phyloP scores from a whole-genome alignment of 2,113 vertebrate genomes.

The Heterochromis multidens region DNA sequence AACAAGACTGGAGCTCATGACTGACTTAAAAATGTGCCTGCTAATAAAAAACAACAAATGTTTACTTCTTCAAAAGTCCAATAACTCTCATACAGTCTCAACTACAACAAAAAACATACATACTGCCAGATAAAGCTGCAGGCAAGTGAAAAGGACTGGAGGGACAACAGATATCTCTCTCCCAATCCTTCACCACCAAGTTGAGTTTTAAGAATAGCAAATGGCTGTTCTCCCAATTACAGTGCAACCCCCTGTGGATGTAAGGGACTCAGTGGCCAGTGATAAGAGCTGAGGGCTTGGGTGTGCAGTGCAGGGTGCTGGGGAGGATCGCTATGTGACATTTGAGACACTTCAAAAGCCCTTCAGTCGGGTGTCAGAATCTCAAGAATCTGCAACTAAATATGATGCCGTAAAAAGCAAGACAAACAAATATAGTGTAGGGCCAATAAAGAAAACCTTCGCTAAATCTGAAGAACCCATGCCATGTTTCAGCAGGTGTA shows the following conservation, averaged over 20 bases:
- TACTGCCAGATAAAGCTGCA: background rate
- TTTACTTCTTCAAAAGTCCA: background rate
- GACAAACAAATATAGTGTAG: conserved; percentile 37
- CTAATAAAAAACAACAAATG: background rate
- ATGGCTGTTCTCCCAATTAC: conserved; percentile 49
- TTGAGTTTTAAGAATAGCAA: conserved; percentile 52
- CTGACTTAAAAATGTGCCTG: background rate
- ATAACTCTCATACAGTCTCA: background rate
- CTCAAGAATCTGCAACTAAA: conserved; percentile 57
- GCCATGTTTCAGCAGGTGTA: background rate
- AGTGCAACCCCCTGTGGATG: conserved; percentile 55
- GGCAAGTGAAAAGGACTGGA: background rate
- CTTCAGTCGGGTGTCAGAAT: conserved; percentile 71
- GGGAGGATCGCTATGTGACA: conserved; percentile 65
- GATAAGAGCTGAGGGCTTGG: conserved; percentile 60
- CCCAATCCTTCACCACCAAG: background rate
- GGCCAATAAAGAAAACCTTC: background rate
- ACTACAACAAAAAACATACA: background rate
- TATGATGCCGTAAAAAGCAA: conserved; percentile 39
- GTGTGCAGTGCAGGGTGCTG: conserved; percentile 57
- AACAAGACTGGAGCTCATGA: conserved; percentile 75
- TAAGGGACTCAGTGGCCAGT: conserved; percentile 58
- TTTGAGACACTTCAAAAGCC: conserved; percentile 70
- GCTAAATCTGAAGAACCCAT: background rate
- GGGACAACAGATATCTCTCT: conserved; percentile 20